Base-by-base conservation (phyloP, 2,113 vertebrate species). In the Spheniscus mendiculus region DNA sequence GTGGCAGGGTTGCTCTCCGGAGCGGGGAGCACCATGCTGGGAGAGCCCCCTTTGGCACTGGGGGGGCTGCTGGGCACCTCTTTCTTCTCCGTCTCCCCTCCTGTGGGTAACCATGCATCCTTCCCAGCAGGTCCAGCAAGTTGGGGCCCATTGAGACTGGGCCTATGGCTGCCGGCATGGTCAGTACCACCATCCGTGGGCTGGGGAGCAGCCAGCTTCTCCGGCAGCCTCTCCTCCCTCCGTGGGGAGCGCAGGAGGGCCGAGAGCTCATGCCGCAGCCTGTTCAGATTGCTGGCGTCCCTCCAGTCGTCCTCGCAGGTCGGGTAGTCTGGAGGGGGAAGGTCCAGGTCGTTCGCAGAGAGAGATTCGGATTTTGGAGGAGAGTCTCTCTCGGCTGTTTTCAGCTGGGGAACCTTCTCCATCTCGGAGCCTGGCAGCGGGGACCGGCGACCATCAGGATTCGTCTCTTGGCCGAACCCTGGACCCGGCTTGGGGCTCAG, bases 261-360 rank as follows among this genome's bases (percentile, higher is more conserved):
- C 0, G 98, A 98, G 56, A 98, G 94, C 92, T 98, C 98, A 0
- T 96, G 93, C 42, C 97, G 97, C 66, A 98, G 96, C 84, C 90
- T 96, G 49, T 89, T 97, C 87, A 98, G 95, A 73, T 98, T 98
- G 88, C 17, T 34, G 38, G 97, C 93, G 1, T 98, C 98, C 80
- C 93, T 96, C 98, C 98, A 98, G 83, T 97, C 96, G 2, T 97
- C 93, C 5, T 97, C 96, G 0, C 55, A 26, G 2, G 59, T 94
- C 0, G 95, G 94, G 29, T 93, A 93, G 73, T 97, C 97, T 0
- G 95, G 94, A 72, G 97, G 95, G 21, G 97, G 95, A 2, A 97
- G 90, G 6, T 97, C 93, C 89, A 95, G 66, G 82, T 97, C 97
- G 0, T 96, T 96, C 0, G 93, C 93, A 62, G 78, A 49, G n/a